phyloP scores from a whole-genome alignment of 1,140 invertebrate species.

The Panulirus ornatus region DNA sequence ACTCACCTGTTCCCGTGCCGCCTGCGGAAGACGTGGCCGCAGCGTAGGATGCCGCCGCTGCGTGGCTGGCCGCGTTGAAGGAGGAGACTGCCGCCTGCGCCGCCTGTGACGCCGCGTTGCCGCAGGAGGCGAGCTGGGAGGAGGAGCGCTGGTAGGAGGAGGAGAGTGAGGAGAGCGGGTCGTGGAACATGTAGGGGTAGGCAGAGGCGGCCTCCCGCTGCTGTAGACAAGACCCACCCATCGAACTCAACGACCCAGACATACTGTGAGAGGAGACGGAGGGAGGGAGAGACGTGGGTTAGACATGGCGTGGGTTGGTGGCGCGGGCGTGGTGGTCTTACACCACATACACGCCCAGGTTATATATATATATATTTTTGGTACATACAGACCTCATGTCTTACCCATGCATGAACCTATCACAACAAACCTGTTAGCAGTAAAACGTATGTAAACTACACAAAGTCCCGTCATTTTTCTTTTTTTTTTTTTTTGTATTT shows the following conservation, averaged over 20 bases:
- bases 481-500: no score
- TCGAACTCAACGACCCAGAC: slow-evolving; percentile 86
- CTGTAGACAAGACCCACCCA: slow-evolving; percentile 92
- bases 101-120: slow-evolving; percentile 81
- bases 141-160: slow-evolving; percentile 79
- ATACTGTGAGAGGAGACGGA: slow-evolving; percentile 85
- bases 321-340: no score
- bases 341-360: no score
- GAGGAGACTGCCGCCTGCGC: slow-evolving; percentile 79
- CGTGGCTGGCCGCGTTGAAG: slow-evolving; percentile 70
- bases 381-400: no score
- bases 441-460: no score
- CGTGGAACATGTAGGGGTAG: slow-evolving; percentile 97
- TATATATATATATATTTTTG: no score
- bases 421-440: no score
- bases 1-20: slow-evolving; percentile 74
- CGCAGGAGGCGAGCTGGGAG: slow-evolving; percentile 77
- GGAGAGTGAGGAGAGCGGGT: slow-evolving; percentile 88
- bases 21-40: slow-evolving; percentile 78
- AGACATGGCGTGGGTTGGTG: no score
- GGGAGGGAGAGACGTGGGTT: slow-evolving; percentile 1
- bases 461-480: no score
- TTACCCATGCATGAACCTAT: no score
- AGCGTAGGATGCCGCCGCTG: slow-evolving; percentile 78
- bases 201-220: slow-evolving; percentile 84